phyloP scores from a whole-genome alignment of 2,888 invertebrate species.

The Drosophila mimica region DNA sequence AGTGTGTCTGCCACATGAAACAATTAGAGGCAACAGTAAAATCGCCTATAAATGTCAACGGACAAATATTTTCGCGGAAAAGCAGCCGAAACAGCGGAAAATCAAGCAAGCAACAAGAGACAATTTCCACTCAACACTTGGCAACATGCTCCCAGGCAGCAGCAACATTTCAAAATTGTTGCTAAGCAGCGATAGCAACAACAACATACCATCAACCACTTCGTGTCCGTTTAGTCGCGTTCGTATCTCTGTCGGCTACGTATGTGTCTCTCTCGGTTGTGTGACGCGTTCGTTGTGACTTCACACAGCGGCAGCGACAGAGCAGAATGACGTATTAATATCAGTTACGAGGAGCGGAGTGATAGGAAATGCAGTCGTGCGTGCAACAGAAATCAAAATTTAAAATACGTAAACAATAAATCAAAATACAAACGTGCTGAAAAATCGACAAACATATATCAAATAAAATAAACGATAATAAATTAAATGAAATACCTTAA shows the following conservation, averaged over 20 bases:
- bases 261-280: constrained; percentile 71
- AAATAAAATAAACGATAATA: neutral
- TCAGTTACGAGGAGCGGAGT: too few relatives aligned
- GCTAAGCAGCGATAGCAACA: constrained; percentile 33
- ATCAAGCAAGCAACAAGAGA: constrained; percentile 38
- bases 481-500: constrained; percentile 1
- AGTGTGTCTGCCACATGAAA: constrained; percentile 54
- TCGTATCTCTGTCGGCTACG: constrained; percentile 76
- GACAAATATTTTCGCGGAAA: constrained; percentile 68
- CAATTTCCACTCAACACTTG: constrained; percentile 54
- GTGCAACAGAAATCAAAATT: constrained; percentile 19
- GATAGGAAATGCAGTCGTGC: constrained; percentile 21
- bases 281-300: constrained; percentile 62
- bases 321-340: constrained; percentile 52
- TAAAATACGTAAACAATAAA: constrained; percentile 26
- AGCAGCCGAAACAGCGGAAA: constrained; percentile 31
- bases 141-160: constrained; percentile 47
- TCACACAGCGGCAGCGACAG: constrained; percentile 20
- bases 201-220: constrained; percentile 36
- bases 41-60: constrained; percentile 65
- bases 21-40: constrained; percentile 68
- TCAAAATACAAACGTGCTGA: constrained; percentile 23
- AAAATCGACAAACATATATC: constrained; percentile 6
- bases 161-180: constrained; percentile 44
- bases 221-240: constrained; percentile 50